phyloP scores from a whole-genome alignment of 2,797 vertebrate species.

The Enteromius argenteus region DNA sequence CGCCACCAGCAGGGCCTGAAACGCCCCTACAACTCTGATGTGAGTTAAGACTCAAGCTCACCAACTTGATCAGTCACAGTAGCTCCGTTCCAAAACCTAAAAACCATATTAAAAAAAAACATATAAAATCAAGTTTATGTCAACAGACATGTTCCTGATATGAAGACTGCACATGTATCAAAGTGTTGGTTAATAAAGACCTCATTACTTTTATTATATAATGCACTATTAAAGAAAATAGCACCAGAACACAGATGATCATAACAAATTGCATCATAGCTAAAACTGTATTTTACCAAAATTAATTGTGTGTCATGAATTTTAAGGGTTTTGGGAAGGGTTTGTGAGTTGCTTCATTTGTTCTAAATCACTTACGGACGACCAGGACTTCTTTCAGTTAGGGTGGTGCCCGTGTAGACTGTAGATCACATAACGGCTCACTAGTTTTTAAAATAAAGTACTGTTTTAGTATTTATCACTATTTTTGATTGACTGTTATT shows the following conservation, averaged over 20 bases:
- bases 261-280: neutral
- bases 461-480: neutral
- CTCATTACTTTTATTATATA: neutral
- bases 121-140: neutral
- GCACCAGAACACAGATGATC: neutral
- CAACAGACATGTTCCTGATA: neutral
- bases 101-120: no score
- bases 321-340: neutral
- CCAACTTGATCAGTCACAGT: neutral
- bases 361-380: neutral
- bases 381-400: neutral
- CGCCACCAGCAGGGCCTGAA: constrained; percentile 82
- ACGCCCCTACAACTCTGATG: constrained; percentile 87
- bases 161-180: neutral
- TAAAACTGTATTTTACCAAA: neutral
- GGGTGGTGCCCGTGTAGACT: neutral
- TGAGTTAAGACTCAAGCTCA: constrained; percentile 65
- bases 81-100: neutral
- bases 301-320: neutral
- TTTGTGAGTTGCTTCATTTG: neutral
- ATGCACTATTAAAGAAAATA: neutral
- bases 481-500: neutral
- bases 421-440: neutral
- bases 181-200: neutral
- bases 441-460: neutral